phyloP scores from a whole-genome alignment of 1,140 invertebrate species.

The Drosophila truncata region DNA sequence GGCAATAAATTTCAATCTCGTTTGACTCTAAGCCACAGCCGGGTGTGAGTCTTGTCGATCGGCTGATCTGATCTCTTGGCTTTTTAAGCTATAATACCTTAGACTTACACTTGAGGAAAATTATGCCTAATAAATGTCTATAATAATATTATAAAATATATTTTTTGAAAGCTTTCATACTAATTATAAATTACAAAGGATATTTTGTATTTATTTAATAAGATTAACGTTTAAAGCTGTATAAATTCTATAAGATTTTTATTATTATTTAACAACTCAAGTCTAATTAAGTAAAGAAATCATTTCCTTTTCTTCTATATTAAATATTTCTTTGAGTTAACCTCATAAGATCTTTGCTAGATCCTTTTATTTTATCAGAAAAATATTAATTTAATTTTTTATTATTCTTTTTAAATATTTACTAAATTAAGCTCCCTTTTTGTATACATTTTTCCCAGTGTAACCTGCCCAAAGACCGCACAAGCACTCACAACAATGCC shows the following conservation, averaged over 20 bases:
- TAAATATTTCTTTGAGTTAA: neutral
- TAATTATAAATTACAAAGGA: neutral
- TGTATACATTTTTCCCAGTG: neutral
- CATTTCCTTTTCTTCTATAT: no score
- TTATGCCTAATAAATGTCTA: neutral
- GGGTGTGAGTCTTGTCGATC: slow-evolving; percentile 53
- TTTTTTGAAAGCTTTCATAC: neutral
- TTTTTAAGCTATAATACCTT: neutral
- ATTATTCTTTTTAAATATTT: neutral
- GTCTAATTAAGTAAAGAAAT: no score
- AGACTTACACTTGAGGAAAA: neutral
- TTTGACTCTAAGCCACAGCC: slow-evolving; percentile 74
- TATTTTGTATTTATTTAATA: neutral
- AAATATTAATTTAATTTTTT: no score
- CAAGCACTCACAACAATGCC: slow-evolving; percentile 48
- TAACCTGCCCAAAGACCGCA: slow-evolving; percentile 26
- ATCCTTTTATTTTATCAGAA: neutral
- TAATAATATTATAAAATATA: neutral
- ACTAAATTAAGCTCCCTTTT: neutral
- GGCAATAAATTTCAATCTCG: slow-evolving; percentile 82
- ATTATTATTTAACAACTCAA: no score
- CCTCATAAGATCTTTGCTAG: neutral
- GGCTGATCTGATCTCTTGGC: slow-evolving; percentile 15
- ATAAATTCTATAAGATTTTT: neutral
- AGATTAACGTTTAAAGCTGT: neutral